phyloP scores from a whole-genome alignment of 2,888 invertebrate species.

The Schizaphis graminum region DNA sequence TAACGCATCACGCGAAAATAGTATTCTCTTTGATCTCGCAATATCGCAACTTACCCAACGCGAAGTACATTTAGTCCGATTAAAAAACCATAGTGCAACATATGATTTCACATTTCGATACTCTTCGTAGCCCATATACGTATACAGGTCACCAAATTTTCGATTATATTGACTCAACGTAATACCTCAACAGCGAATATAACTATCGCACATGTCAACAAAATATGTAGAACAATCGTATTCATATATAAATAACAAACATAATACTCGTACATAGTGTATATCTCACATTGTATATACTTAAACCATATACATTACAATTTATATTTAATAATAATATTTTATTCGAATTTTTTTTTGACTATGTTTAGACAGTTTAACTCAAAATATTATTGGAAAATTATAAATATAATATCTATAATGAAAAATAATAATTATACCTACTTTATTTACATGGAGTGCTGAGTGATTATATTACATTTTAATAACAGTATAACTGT shows the following conservation, averaged over 20 bases:
- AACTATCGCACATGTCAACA: not conserved
- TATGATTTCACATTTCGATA: not conserved
- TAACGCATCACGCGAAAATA: not conserved
- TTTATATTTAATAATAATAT: not conserved
- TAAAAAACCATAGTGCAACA: not conserved
- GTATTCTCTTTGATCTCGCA: not conserved
- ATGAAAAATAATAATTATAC: not conserved
- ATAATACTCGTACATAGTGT: not conserved
- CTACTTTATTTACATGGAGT: not conserved
- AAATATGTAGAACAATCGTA: not conserved
- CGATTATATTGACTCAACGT: not conserved
- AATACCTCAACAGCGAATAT: not conserved
- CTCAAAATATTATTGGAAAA: not conserved
- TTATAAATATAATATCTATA: not conserved
- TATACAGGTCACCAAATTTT: conserved; percentile 24
- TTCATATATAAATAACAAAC: not conserved
- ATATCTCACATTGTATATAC: not conserved
- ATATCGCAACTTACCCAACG: not conserved
- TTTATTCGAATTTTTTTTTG: not conserved
- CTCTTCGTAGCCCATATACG: not conserved
- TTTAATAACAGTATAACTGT: not conserved
- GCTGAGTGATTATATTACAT: not conserved
- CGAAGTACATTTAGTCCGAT: not conserved
- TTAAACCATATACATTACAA: too few relatives aligned
- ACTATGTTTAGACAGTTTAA: not conserved